Percentiles rank a stretch among this genome's conserved stretches.
Evolutionary conservation across 1,140 invertebrate species (phyloP).

Genomic region (Pogonus chalceus): DNA sequence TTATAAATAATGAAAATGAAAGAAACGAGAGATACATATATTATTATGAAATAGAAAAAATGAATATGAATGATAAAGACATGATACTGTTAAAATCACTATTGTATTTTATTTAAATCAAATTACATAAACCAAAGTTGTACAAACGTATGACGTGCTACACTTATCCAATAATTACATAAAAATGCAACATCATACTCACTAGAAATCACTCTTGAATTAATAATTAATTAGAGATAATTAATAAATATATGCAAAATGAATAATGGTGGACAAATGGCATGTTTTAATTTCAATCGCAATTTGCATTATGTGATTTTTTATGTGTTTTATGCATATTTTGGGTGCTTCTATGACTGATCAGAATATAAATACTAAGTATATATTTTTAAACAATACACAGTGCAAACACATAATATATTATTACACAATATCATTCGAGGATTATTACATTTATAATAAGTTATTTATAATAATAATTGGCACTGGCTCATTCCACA

Average conservation of each 20-base stretch:
- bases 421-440: constrained; percentile 25
- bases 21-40: no score
- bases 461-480: constrained; percentile 21
- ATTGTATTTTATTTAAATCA: constrained; percentile 3
- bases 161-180: constrained; percentile 5
- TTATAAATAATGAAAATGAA: no score
- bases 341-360: constrained; percentile 5
- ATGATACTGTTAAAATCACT: constrained; percentile 6
- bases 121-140: constrained; percentile 2
- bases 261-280: constrained; percentile 3
- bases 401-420: constrained; percentile 30
- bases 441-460: constrained; percentile 27
- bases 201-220: constrained; percentile 7
- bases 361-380: constrained; percentile 30
- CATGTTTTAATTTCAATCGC: background rate
- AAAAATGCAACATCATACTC: constrained; percentile 7
- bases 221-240: background rate
- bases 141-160: constrained; percentile 6
- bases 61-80: background rate
- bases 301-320: background rate
- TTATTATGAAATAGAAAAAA: no score
- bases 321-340: background rate
- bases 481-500: constrained; percentile 22
- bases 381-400: constrained; percentile 30
- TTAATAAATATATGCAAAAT: background rate